Conservation (phyloP, 2,888 invertebrate genomes). For the Epistrophella euchroma region DNA sequence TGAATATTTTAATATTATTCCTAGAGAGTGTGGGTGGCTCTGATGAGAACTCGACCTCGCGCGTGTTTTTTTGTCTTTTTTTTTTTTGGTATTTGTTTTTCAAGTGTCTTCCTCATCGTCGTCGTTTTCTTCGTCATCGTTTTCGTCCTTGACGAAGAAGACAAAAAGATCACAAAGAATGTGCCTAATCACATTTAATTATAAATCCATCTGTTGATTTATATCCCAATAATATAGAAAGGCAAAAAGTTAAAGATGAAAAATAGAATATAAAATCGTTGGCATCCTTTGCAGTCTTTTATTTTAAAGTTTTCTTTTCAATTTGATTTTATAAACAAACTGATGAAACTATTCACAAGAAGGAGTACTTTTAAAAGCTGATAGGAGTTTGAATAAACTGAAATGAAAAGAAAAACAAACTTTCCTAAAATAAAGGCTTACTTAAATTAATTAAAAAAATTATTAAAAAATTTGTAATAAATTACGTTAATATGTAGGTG, state of each 20-base stretch:
- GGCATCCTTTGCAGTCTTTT: background rate
- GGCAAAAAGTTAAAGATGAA: background rate
- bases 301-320: background rate
- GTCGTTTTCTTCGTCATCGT: background rate
- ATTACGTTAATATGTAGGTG: too few relatives aligned
- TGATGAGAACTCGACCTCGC: conserved; percentile 19
- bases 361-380: background rate
- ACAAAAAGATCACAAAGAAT: conserved; percentile 30
- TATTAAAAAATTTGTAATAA: too few relatives aligned
- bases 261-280: background rate
- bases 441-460: too few relatives aligned
- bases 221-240: conserved; percentile 22
- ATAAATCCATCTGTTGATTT: conserved; percentile 74
- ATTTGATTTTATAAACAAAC: background rate
- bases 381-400: too few relatives aligned
- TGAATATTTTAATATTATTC: conserved; percentile 62
- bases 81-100: background rate
- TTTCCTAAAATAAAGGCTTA: too few relatives aligned
- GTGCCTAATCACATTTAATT: conserved; percentile 73
- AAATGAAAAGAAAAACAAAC: too few relatives aligned
- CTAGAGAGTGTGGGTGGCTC: conserved; percentile 44
- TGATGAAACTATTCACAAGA: background rate
- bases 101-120: conserved; percentile 17
- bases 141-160: conserved; percentile 13
- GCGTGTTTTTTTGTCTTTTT: conserved; percentile 26